These are phyloP conservation scores for Eidolon helvum DNA, from an alignment of 2,113 vertebrate genomes.

Conservation along the genomic window DNA sequence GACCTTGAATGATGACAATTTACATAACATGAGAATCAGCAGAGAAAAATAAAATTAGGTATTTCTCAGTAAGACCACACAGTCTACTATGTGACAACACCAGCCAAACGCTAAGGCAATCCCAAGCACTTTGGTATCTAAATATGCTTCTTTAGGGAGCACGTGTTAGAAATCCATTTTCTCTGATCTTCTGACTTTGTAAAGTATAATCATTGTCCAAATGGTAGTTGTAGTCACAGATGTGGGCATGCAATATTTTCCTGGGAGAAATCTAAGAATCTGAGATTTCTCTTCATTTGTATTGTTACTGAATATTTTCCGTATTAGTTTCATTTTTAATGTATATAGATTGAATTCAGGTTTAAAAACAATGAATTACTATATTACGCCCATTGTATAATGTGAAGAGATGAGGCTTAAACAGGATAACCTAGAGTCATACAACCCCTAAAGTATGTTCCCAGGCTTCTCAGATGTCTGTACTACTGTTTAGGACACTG, in stretches of 20 bases:
- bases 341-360: neutral
- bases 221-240: neutral
- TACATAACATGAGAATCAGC: neutral
- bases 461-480: neutral
- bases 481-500: neutral
- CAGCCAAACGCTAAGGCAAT: neutral
- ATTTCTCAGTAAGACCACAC: neutral
- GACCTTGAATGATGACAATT: neutral
- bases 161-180: neutral
- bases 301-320: neutral
- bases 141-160: neutral
- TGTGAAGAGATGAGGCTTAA: neutral
- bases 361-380: neutral
- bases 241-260: neutral
- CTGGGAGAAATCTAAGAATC: neutral
- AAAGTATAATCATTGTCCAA: neutral
- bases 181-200: neutral
- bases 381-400: accelerated
- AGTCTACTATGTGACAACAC: neutral
- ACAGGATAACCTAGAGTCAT: neutral
- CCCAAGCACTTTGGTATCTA: neutral
- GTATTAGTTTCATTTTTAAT: neutral
- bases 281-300: neutral
- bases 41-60: neutral
- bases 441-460: neutral